Base-by-base conservation (phyloP, 1,140 invertebrate species). In the Saxidomus purpurata region DNA sequence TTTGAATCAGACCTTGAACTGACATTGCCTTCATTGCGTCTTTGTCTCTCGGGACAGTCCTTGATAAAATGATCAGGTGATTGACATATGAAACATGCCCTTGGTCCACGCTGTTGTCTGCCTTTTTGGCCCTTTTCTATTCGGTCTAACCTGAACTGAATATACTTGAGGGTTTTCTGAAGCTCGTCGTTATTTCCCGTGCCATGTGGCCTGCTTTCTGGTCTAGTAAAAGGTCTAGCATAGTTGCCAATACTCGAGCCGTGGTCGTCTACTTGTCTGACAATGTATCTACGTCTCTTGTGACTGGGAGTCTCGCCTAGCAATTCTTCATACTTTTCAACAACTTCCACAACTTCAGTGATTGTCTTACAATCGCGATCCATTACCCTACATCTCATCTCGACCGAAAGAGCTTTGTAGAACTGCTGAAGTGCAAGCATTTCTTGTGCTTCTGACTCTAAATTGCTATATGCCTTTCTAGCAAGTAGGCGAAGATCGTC, bases 311-410 rank as follows among this genome's bases (percentile, higher is more conserved):
- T 31, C 13, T 67, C 63, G 31, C 63, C 79, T 1, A 76, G 4
- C 17, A 81, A 55, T 28, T 43, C 40, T 22, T 89, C 87, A 74
- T 89, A 89, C 34, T 49, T 71, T 38, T 89, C 80, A n/a, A 81
- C 81, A 0, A 86, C 77, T 36, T 69, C 74, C n/a, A 85, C 67
- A 49, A 40, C 77, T 43, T 85, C 71, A 31, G 82, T 36, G 19
- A 80, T 34, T 36, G 81, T 43, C 17, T 59, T 49, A 40, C 81
- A 85, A 4, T 83, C 71, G 0, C 38, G 22, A 36, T 85, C 34
- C 47, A 85, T 74, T 0, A 55, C 67, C 34, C 82, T n/a, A 9
- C 67, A 85, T 52, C 59, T 71, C 82, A 85, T 85, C 9, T 85
- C 61, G 8, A 74, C 38, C 9, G 67, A 71, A 15, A 83, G 22